Conservation (phyloP, 2,888 invertebrate genomes). For the Drosophila leonis region DNA sequence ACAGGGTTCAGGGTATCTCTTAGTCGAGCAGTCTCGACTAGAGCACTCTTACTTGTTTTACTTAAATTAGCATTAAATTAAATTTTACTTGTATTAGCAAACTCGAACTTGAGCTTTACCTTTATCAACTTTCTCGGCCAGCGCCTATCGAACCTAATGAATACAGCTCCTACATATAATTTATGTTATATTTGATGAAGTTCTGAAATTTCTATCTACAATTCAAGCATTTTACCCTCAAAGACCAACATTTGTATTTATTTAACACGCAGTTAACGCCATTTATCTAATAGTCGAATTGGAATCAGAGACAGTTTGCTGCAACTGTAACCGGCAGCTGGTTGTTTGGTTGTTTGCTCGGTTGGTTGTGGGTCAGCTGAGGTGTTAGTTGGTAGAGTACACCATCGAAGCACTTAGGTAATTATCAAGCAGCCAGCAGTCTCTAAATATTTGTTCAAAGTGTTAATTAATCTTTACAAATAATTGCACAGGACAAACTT, state of each 20-base stretch:
- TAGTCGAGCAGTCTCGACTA: too few species aligned
- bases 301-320: conserved; percentile 2
- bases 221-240: neutral
- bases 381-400: conserved; percentile 18
- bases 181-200: too few species aligned
- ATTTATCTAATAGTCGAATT: neutral
- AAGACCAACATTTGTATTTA: neutral
- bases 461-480: conserved; percentile 81
- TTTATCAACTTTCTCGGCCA: too few species aligned
- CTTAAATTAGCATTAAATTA: too few species aligned
- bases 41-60: too few species aligned
- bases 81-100: too few species aligned
- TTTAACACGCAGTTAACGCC: neutral
- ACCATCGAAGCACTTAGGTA: conserved; percentile 50
- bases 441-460: conserved; percentile 78
- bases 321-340: neutral
- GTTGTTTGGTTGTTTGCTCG: neutral
- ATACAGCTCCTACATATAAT: too few species aligned
- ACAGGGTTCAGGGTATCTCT: too few species aligned
- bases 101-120: too few species aligned
- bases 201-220: too few species aligned
- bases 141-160: too few species aligned
- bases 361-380: conserved; percentile 5
- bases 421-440: conserved; percentile 67
- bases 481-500: conserved; percentile 75